A percentile compares a stretch with the other conserved stretches of the same genome.
Evolutionary conservation across 1,140 invertebrate species (phyloP).

Genomic region (Dreissena polymorpha): DNA sequence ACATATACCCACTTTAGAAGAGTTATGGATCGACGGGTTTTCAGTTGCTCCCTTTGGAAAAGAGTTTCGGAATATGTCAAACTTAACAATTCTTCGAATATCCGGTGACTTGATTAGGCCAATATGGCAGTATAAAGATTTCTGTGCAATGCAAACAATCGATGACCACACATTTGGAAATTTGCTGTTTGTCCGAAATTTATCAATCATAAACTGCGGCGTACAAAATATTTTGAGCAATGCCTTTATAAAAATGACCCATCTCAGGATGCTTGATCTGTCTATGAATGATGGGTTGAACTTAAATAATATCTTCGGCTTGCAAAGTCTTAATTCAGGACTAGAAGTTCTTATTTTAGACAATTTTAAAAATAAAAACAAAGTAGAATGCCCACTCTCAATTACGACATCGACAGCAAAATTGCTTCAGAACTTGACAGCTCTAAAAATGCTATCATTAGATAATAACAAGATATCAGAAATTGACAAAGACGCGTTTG

Average conservation of each 20-base stretch:
- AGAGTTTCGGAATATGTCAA: slow-evolving; percentile 17
- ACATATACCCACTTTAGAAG: neutral
- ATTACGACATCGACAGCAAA: neutral
- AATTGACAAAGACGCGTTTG: neutral
- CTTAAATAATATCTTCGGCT: neutral
- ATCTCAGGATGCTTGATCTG: slow-evolving; percentile 27
- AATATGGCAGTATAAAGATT: slow-evolving; percentile 12
- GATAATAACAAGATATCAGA: slow-evolving; percentile 5
- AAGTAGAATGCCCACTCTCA: neutral
- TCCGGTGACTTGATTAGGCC: slow-evolving; percentile 14
- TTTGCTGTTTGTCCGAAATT: neutral
- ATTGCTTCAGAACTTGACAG: neutral
- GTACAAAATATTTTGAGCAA: neutral
- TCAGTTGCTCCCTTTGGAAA: slow-evolving; percentile 1
- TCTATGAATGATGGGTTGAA: neutral
- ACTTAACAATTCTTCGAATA: slow-evolving; percentile 11
- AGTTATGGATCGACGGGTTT: slow-evolving; percentile 38
- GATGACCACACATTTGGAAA: slow-evolving; percentile 4
- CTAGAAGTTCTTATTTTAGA: slow-evolving; percentile 6
- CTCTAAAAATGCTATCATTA: slow-evolving; percentile 15
- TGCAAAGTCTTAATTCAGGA: slow-evolving; percentile 11
- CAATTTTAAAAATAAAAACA: neutral
- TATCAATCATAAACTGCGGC: slow-evolving; percentile 27
- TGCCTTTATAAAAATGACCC: slow-evolving; percentile 2
- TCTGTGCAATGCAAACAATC: slow-evolving; percentile 5